phyloP scores from a whole-genome alignment of 2,888 invertebrate species.

The Melikaiella ostensackeni region DNA sequence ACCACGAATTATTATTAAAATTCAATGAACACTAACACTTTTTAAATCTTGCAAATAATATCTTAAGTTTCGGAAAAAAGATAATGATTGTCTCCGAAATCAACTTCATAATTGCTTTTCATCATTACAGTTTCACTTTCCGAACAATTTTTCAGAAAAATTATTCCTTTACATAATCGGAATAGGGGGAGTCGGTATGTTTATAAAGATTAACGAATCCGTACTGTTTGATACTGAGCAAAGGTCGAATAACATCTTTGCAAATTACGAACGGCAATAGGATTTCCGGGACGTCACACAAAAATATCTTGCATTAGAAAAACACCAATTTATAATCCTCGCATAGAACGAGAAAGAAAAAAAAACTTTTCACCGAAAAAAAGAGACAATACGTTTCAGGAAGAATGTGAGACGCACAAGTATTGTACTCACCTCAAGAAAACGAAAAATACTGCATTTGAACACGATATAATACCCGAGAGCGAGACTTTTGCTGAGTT shows the following conservation, averaged over 20 bases:
- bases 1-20: no score
- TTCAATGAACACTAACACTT: no score
- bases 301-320: background rate
- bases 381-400: background rate
- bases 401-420: background rate
- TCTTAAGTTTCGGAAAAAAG: background rate
- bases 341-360: background rate
- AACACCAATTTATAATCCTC: background rate
- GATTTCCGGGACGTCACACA: slow-evolving; percentile 6
- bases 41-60: background rate
- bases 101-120: background rate
- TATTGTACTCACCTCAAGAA: background rate
- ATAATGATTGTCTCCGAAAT: background rate
- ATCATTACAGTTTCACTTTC: background rate
- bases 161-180: slow-evolving; percentile 13
- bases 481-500: background rate
- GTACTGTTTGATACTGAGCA: slow-evolving; percentile 9
- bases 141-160: background rate
- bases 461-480: background rate
- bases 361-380: background rate
- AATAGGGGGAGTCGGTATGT: background rate
- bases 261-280: slow-evolving; percentile 1
- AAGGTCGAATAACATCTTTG: slow-evolving; percentile 30
- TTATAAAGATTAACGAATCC: slow-evolving; percentile 1
- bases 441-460: slow-evolving; percentile 3